Evolutionary conservation across 2,797 vertebrate genomes (phyloP).

Genomic region (Oceanodroma leucorhoa): DNA sequence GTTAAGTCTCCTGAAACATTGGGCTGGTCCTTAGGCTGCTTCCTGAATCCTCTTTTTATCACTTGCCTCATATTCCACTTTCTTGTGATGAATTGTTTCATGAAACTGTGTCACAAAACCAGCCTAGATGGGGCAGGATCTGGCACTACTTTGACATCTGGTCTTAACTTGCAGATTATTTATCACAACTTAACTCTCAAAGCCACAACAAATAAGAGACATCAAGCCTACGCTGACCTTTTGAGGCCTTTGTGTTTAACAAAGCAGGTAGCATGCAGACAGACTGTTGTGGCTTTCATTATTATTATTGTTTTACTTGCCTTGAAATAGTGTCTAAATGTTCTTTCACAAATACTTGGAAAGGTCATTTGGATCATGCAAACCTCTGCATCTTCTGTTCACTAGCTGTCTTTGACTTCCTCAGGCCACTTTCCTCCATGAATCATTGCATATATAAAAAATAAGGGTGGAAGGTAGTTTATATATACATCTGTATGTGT

Average conservation of each 20-base stretch:
- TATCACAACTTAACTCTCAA: neutral
- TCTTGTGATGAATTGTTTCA: neutral
- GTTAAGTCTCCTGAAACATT: neutral
- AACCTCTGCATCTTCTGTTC: neutral
- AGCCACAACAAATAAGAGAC: neutral
- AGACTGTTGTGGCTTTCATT: neutral
- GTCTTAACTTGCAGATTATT: neutral
- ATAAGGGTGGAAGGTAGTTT: neutral
- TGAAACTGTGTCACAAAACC: neutral
- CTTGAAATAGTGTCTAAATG: neutral
- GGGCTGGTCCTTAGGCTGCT: neutral
- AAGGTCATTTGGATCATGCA: neutral
- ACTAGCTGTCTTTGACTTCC: neutral
- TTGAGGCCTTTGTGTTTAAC: neutral
- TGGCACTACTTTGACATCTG: neutral
- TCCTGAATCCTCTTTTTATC: neutral
- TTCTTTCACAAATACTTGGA: neutral
- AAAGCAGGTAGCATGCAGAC: neutral
- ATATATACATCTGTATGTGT: rapidly evolving
- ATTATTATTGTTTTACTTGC: neutral
- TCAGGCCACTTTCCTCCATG: neutral
- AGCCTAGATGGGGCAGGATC: neutral
- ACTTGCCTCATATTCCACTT: neutral
- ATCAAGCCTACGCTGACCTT: neutral
- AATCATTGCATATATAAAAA: neutral